These are phyloP conservation scores for Anoplopoma fimbria DNA, from an alignment of 2,113 vertebrate species.

Conservation along the genomic window DNA sequence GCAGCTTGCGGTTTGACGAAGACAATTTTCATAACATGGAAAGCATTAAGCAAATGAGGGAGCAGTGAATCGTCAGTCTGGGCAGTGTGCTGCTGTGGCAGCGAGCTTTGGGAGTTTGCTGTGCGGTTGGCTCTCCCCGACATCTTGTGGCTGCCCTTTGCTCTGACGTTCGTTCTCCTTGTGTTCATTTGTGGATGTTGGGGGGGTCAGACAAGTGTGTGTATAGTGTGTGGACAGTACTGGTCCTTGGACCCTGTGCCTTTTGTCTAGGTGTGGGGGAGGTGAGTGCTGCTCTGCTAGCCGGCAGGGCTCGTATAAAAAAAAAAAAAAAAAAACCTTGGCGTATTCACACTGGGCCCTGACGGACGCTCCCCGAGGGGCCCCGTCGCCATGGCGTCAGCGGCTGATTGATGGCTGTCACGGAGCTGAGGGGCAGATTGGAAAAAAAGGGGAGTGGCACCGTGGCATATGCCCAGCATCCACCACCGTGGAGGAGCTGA, in stretches of 20 bases:
- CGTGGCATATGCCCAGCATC: conserved; percentile 86
- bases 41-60: conserved; percentile 66
- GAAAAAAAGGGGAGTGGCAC: conserved; percentile 87
- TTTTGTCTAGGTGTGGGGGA: conserved; percentile 85
- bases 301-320: conserved; percentile 81
- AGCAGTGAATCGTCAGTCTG: conserved; percentile 34
- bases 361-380: conserved; percentile 87
- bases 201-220: conserved; percentile 54
- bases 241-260: conserved; percentile 78
- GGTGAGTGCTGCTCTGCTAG: conserved; percentile 76
- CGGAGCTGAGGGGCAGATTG: conserved; percentile 87
- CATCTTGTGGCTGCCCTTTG: conserved; percentile 64
- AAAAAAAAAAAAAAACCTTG: too few relatives aligned
- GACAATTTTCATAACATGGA: conserved; percentile 63
- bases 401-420: conserved; percentile 93
- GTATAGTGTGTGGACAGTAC: conserved; percentile 66
- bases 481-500: conserved; percentile 53
- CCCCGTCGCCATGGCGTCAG: conserved; percentile 87
- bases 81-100: conserved; percentile 46
- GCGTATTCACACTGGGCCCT: conserved; percentile 88
- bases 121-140: conserved; percentile 36
- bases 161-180: conserved; percentile 46
- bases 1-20: conserved; percentile 18
- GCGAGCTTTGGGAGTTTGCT: conserved; percentile 42
- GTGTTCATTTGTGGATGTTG: conserved; percentile 41